A percentile compares a stretch with the other conserved stretches of the same genome.
These are phyloP conservation scores for Sarcophaga peregrina DNA, from an alignment of 1,140 invertebrate genomes.

Conservation along the genomic window DNA sequence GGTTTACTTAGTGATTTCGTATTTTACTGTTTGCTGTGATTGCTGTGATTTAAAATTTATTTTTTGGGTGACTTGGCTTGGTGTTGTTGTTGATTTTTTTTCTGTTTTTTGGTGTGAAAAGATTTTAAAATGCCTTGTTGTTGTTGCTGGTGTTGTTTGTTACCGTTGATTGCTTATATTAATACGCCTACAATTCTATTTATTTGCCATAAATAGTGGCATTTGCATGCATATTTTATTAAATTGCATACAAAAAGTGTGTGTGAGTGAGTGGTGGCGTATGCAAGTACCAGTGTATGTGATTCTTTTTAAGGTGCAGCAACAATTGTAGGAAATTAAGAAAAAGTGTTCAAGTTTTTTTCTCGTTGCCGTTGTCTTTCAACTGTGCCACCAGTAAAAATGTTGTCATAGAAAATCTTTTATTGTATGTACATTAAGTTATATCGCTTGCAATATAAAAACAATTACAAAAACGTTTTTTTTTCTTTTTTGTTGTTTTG, in stretches of 20 bases:
- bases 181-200: constrained; percentile 24
- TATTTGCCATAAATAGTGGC: constrained; percentile 21
- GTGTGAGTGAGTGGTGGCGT: no score
- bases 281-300: neutral
- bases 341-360: constrained; percentile 12
- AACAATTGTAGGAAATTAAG: constrained; percentile 6
- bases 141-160: neutral
- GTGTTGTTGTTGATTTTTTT: neutral
- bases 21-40: no score
- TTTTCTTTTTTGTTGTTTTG: neutral
- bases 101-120: neutral
- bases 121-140: no score
- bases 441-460: no score
- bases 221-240: constrained; percentile 14
- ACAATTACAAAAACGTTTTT: neutral
- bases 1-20: no score
- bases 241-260: neutral
- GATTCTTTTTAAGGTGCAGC: constrained; percentile 13
- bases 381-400: constrained; percentile 8
- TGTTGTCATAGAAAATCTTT: neutral
- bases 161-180: constrained; percentile 22
- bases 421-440: no score
- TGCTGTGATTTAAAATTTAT: neutral
- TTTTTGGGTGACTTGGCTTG: neutral
- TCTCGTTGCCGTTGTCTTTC: neutral